These are phyloP conservation scores for Calosoma granatense DNA, from an alignment of 1,140 invertebrate genomes.

Conservation along the genomic window DNA sequence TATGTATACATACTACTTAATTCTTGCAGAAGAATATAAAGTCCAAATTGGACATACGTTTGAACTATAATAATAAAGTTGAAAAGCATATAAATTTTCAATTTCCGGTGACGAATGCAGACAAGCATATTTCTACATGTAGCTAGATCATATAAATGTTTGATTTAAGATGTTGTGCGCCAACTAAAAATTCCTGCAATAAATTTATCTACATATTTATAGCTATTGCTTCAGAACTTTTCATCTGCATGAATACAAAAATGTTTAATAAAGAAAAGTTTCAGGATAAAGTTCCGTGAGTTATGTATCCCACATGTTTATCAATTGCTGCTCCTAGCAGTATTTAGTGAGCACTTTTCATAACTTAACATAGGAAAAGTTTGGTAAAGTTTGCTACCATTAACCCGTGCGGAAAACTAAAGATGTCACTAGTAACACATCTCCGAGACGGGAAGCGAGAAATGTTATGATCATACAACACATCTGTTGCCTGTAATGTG, in stretches of 20 bases:
- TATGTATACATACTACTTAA: too few species aligned
- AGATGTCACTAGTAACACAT: background rate
- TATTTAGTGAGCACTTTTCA: background rate
- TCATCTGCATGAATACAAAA: background rate
- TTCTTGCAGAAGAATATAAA: too few species aligned
- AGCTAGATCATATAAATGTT: too few species aligned
- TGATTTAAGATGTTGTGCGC: too few species aligned
- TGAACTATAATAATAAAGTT: too few species aligned
- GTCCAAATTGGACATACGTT: too few species aligned
- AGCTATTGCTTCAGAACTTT: background rate
- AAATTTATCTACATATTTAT: background rate
- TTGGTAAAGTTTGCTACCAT: background rate
- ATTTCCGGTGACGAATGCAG: too few species aligned
- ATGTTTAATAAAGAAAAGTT: background rate
- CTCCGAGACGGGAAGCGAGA: background rate
- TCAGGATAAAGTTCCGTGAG: background rate
- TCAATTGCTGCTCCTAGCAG: background rate
- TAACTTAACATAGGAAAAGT: background rate
- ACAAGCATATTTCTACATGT: too few species aligned
- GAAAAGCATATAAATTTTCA: too few species aligned
- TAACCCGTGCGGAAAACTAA: background rate
- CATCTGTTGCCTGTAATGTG: background rate
- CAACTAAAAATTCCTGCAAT: too few species aligned
- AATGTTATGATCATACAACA: background rate
- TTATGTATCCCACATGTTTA: background rate